Base-by-base conservation (phyloP, 2,888 invertebrate genomes). In the Phortica magna region DNA sequence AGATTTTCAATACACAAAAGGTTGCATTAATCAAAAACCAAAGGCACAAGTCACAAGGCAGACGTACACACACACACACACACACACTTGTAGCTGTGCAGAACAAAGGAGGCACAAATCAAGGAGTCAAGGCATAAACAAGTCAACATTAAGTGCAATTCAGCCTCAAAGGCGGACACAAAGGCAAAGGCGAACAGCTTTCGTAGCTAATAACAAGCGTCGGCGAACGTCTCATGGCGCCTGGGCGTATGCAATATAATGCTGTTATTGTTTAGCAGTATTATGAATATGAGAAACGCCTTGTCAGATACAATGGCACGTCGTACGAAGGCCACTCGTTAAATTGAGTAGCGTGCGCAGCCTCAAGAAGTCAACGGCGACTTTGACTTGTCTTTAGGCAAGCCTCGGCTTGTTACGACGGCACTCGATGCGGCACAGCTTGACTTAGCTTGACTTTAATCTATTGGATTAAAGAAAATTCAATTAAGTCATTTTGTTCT, bases 181-280 rank as follows among this genome's bases (percentile, higher is more conserved):
- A 31, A 31, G 31, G 31, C 61, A 61, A 61, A 61, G 61, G 6
- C 22, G 4, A 5, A 4, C 61, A 61, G 22, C 61, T 61, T 61
- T 22, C 7, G 17, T 61, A 4, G 22, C 7, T 61, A 22, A 61
- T 61, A 0, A 19, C n/a, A 22, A 17, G 61, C 22, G 48, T 48
- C 14, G 14, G 48, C 48, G 1, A 2, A 12, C 0, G 48, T 7
- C 48, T 48, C 48, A 48, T 14, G 48, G 2, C 48, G 10, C 14
- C 10, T 14, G 48, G 48, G 48, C 10, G 10, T 48, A 48, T 77
- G 83, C 76, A 80, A 83, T 80, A 82, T 88, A 85, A 88, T 85
- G 82, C 82, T 87, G 83, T 88, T 87, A 85, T 85, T 85, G 84
- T 88, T 88, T 84, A 61, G 61, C 48, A 76, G 81, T 83, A 81